Conservation (phyloP, 2,888 invertebrate species). For the Drosophila affinis region DNA sequence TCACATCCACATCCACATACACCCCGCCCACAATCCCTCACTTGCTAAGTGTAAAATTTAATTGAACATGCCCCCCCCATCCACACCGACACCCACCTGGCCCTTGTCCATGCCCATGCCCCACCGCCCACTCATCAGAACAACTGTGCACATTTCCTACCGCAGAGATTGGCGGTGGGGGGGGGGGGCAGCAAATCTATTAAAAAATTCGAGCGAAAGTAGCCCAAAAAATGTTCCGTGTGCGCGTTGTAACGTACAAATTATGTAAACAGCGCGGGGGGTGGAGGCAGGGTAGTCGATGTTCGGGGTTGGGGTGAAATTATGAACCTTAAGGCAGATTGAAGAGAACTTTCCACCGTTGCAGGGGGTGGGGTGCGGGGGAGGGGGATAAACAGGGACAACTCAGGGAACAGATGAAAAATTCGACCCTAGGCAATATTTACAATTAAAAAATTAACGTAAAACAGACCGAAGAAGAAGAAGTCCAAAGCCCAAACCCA, state of each 20-base stretch:
- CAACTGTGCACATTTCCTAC: constrained; percentile 71
- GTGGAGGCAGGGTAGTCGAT: not conserved
- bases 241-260: constrained; percentile 79
- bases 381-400: constrained; percentile 15
- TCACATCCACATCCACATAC: constrained; percentile 14
- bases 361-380: not conserved
- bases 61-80: constrained; percentile 52
- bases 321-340: constrained; percentile 66
- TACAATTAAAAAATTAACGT: constrained; percentile 80
- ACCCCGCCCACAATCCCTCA: not conserved
- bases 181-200: constrained; percentile 59
- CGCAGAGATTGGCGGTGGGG: constrained; percentile 37
- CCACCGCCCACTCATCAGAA: constrained; percentile 14
- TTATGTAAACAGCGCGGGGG: constrained; percentile 71
- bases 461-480: constrained; percentile 68
- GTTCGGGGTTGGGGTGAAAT: constrained; percentile 46
- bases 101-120: too few species aligned
- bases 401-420: constrained; percentile 66
- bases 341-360: constrained; percentile 5
- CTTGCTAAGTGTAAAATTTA: constrained; percentile 60
- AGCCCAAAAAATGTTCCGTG: constrained; percentile 68
- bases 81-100: not conserved
- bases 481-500: not conserved
- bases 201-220: constrained; percentile 67
- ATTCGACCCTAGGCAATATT: constrained; percentile 78